These are phyloP conservation scores for Seira musarum DNA, from an alignment of 2,888 invertebrate species.

Conservation along the genomic window DNA sequence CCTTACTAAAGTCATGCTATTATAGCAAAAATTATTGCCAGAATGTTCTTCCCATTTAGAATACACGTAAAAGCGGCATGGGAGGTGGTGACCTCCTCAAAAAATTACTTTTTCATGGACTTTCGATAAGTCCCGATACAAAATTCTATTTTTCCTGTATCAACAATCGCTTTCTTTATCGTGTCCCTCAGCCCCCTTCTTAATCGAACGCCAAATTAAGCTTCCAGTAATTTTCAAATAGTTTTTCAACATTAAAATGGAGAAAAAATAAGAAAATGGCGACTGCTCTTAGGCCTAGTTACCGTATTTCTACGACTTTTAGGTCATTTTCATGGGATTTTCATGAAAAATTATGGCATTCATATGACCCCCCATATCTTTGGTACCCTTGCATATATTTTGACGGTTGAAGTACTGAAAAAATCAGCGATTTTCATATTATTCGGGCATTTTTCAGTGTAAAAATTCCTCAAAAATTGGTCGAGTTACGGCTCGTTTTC, in stretches of 20 bases:
- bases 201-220: neutral
- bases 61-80: too few species aligned
- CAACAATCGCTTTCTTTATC: slow-evolving; percentile 34
- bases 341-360: slow-evolving; percentile 17
- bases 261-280: slow-evolving; percentile 30
- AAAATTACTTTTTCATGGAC: slow-evolving; percentile 9
- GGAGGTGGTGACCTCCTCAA: slow-evolving; percentile 10
- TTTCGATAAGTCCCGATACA: too few species aligned
- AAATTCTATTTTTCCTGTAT: slow-evolving; percentile 53
- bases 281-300: slow-evolving; percentile 11
- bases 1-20: neutral
- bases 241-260: slow-evolving; percentile 2
- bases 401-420: too few species aligned
- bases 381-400: too few species aligned
- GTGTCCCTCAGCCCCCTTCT: neutral
- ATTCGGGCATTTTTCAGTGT: too few species aligned
- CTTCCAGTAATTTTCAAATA: slow-evolving; percentile 49
- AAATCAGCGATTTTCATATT: too few species aligned
- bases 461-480: slow-evolving; percentile 2
- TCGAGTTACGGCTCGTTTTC: slow-evolving; percentile 48
- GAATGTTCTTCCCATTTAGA: too few species aligned
- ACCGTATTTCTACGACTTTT: slow-evolving; percentile 29
- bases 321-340: slow-evolving; percentile 13
- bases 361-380: too few species aligned
- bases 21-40: too few species aligned